phyloP scores from a whole-genome alignment of 2,888 invertebrate species.

The Mystacides longicornis region DNA sequence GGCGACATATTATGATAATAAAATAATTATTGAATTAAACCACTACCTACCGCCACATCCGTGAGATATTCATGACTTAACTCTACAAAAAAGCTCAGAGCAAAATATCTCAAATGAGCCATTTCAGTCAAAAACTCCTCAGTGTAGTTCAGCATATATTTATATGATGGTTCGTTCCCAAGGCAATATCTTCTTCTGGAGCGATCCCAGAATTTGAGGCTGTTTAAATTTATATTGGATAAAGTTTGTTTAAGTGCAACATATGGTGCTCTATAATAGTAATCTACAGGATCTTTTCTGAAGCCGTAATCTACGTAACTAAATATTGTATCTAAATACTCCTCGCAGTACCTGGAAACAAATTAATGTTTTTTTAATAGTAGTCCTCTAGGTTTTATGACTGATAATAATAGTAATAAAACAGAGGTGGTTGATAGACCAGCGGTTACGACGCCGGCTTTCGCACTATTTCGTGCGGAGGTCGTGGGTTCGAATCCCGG shows the following conservation, averaged over 20 bases:
- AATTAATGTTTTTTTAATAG: too few relatives aligned
- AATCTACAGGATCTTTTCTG: conserved; percentile 23
- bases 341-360: conserved; percentile 22
- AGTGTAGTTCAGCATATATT: conserved; percentile 23
- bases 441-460: too few relatives aligned
- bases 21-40: too few relatives aligned
- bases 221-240: conserved; percentile 16
- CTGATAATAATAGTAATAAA: too few relatives aligned
- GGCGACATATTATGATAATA: too few relatives aligned
- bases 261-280: conserved; percentile 23
- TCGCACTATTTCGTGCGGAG: too few relatives aligned
- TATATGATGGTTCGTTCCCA: conserved; percentile 23
- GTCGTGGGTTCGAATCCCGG: too few relatives aligned
- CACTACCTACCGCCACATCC: conserved; percentile 22
- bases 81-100: conserved; percentile 24
- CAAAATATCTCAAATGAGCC: conserved; percentile 23
- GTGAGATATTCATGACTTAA: conserved; percentile 24
- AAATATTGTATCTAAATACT: conserved; percentile 22
- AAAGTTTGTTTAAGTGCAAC: conserved; percentile 18
- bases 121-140: conserved; percentile 25
- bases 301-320: conserved; percentile 21
- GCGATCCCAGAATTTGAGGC: conserved; percentile 21
- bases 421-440: too few relatives aligned
- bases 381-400: too few relatives aligned
- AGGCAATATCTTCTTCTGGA: conserved; percentile 23